Evolutionary conservation across 2,888 invertebrate species (phyloP).

Genomic region (Orthosia gothica): DNA sequence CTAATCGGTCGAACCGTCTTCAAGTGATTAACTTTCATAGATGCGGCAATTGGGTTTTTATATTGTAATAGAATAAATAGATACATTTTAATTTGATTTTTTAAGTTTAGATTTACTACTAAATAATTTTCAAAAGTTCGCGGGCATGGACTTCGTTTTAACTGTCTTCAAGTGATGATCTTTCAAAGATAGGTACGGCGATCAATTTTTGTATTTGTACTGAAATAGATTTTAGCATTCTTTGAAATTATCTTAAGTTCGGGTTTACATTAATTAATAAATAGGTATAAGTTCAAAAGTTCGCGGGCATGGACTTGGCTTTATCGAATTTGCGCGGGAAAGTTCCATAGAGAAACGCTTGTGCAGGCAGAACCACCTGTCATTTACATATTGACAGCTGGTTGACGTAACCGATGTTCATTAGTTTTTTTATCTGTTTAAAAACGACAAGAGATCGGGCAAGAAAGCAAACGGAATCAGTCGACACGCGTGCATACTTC

Average conservation of each 20-base stretch:
- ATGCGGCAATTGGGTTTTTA: too few relatives aligned
- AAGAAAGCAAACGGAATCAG: conserved; percentile 42
- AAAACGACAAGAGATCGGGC: conserved; percentile 39
- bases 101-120: background rate
- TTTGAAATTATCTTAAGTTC: too few relatives aligned
- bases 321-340: conserved; percentile 30
- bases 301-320: background rate
- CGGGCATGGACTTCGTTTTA: background rate
- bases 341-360: conserved; percentile 5
- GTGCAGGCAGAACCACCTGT: background rate
- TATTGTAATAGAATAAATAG: too few relatives aligned
- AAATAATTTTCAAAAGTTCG: background rate
- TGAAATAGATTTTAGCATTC: background rate
- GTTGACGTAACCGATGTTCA: conserved; percentile 17
- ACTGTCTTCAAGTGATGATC: too few relatives aligned
- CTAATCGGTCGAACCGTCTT: too few relatives aligned
- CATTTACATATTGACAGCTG: conserved; percentile 15
- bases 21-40: too few relatives aligned
- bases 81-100: background rate
- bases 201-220: too few relatives aligned
- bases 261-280: background rate
- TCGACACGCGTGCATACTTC: conserved; percentile 61
- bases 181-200: too few relatives aligned
- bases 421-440: conserved; percentile 37
- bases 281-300: background rate